These are phyloP conservation scores for Lateolabrax maculatus DNA, from an alignment of 2,797 vertebrate species.

Conservation along the genomic window DNA sequence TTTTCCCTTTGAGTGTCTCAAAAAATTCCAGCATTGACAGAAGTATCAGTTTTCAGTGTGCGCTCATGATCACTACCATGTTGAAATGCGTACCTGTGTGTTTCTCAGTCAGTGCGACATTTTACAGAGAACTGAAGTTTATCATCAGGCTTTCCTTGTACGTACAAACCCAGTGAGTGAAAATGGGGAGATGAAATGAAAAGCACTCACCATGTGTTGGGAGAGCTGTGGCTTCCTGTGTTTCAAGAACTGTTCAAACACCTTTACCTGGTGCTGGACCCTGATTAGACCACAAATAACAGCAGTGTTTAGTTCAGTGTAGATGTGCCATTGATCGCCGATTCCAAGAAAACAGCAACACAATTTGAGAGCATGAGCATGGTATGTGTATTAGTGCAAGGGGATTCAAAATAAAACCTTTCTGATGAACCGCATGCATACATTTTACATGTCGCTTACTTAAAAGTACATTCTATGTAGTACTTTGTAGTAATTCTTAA, in stretches of 20 bases:
- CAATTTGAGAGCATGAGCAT: too few species aligned
- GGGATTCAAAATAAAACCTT: neutral
- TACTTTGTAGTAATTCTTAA: neutral
- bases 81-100: neutral
- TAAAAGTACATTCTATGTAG: neutral
- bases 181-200: neutral
- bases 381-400: neutral
- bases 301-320: neutral
- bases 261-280: constrained; percentile 82
- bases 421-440: neutral
- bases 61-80: neutral
- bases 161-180: neutral
- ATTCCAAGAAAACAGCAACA: neutral
- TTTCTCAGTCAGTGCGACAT: neutral
- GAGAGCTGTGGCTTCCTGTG: constrained; percentile 82
- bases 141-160: neutral
- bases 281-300: constrained; percentile 57
- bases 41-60: neutral
- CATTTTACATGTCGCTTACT: neutral
- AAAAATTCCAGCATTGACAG: constrained; percentile 3
- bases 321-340: neutral
- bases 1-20: neutral
- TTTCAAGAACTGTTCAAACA: constrained; percentile 84
- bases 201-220: constrained; percentile 81
- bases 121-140: neutral